These are phyloP conservation scores for Rhineura floridana DNA, from an alignment of 2,113 vertebrate species.

Conservation along the genomic window DNA sequence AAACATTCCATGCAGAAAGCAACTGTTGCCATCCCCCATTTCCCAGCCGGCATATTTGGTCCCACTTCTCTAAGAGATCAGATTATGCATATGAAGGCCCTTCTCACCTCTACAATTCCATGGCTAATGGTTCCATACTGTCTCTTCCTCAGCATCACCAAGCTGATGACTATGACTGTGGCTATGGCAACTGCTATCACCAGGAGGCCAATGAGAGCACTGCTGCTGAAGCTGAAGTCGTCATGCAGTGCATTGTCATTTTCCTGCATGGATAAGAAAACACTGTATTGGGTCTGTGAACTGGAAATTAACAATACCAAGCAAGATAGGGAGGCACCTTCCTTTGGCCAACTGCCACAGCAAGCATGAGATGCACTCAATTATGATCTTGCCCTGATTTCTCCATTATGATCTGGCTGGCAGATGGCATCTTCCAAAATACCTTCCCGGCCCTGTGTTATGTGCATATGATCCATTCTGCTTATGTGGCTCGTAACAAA, in stretches of 20 bases:
- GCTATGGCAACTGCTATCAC: constrained; percentile 96
- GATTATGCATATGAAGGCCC: background rate
- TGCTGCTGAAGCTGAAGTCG: constrained; percentile 93
- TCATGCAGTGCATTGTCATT: constrained; percentile 84
- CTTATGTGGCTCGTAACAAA: background rate
- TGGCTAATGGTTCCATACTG: constrained; percentile 98
- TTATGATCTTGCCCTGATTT: background rate
- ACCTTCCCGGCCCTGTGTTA: background rate
- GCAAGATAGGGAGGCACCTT: background rate
- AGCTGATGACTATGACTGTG: constrained; percentile 94
- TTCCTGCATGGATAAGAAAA: constrained; percentile 74
- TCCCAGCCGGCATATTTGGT: background rate
- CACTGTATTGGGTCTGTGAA: background rate
- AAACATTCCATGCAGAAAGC: background rate
- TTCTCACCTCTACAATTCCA: constrained; percentile 95
- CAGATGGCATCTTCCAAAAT: fast-evolving
- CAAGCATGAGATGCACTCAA: fast-evolving
- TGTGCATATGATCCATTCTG: background rate
- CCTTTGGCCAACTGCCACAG: background rate
- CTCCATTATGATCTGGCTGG: background rate
- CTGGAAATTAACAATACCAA: background rate
- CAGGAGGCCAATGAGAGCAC: constrained; percentile 91
- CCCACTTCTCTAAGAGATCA: background rate
- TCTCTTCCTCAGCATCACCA: constrained; percentile 96
- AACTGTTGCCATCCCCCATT: background rate